A percentile compares a stretch with the other conserved stretches of the same genome.
These are phyloP conservation scores for Bos indicus DNA, from an alignment of 2,113 vertebrate genomes.

Conservation along the genomic window DNA sequence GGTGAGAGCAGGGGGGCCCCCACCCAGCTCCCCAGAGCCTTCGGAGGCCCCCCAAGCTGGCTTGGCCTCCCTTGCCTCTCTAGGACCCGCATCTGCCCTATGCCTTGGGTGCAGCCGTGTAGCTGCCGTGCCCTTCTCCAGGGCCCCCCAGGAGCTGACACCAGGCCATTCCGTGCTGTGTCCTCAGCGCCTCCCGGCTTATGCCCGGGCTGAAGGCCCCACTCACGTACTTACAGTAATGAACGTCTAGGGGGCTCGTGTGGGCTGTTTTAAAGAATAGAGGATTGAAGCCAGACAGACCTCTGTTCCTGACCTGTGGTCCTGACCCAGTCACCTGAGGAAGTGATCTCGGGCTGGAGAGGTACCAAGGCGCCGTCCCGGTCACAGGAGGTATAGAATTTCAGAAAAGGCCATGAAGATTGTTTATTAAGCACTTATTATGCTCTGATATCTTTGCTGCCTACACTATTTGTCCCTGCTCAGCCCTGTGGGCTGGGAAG, in stretches of 20 bases:
- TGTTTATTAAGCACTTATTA: not conserved
- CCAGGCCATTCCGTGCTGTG: fast-evolving
- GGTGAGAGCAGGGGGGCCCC: slow-evolving; percentile 68
- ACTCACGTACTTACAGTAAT: not conserved
- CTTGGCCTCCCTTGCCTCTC: not conserved
- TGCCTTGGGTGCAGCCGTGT: not conserved
- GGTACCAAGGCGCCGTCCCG: not conserved
- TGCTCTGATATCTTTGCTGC: not conserved
- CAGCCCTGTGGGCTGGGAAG: not conserved
- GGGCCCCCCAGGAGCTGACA: not conserved
- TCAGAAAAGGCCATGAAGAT: not conserved
- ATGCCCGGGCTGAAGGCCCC: not conserved
- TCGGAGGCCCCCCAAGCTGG: not conserved
- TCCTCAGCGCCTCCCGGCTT: not conserved
- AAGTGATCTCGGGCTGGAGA: not conserved
- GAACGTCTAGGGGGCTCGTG: not conserved
- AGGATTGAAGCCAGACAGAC: not conserved
- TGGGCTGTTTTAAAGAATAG: not conserved
- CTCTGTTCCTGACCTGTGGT: not conserved
- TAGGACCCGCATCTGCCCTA: not conserved
- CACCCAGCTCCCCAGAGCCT: not conserved
- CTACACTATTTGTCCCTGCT: not conserved
- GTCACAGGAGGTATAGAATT: not conserved
- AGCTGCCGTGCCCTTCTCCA: fast-evolving
- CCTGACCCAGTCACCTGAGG: not conserved